phyloP scores from a whole-genome alignment of 2,113 vertebrate species.

The Loxodonta africana region DNA sequence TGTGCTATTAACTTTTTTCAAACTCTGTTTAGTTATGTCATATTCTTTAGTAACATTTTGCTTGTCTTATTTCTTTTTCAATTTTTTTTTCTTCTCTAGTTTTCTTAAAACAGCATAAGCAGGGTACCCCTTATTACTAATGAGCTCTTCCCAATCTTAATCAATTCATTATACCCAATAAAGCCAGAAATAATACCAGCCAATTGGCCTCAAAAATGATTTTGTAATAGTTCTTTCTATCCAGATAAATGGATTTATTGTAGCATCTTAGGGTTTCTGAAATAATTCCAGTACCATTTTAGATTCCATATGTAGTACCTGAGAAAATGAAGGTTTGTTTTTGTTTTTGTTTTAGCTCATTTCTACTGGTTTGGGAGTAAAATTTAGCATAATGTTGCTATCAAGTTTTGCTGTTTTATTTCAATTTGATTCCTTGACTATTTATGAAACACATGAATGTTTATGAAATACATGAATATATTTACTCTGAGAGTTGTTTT shows the following conservation, averaged over 20 bases:
- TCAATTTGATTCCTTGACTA: constrained; percentile 74
- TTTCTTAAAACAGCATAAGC: constrained; percentile 49
- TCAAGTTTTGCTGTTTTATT: constrained; percentile 69
- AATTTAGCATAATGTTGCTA: constrained; percentile 57
- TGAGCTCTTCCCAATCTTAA: constrained; percentile 42
- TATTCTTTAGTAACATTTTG: constrained; percentile 23
- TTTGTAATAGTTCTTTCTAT: constrained; percentile 52
- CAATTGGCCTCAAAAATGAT: background rate
- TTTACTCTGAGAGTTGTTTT: constrained; percentile 74
- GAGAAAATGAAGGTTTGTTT: constrained; percentile 8
- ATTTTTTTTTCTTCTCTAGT: constrained; percentile 28
- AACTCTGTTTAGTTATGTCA: constrained; percentile 21
- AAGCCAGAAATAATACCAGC: constrained; percentile 33
- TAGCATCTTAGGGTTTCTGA: constrained; percentile 32
- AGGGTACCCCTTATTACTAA: background rate
- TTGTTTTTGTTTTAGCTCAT: background rate
- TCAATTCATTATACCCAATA: constrained; percentile 35
- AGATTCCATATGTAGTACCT: constrained; percentile 36
- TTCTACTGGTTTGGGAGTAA: constrained; percentile 13
- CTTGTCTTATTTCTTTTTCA: constrained; percentile 47
- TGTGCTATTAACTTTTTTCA: background rate
- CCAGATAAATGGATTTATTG: background rate
- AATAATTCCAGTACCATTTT: constrained; percentile 48
- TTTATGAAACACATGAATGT: constrained; percentile 68
- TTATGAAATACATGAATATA: constrained; percentile 73